A percentile compares a stretch with the other conserved stretches of the same genome.
Conservation (phyloP, 2,797 vertebrate species). For the Pangasius djambal region DNA sequence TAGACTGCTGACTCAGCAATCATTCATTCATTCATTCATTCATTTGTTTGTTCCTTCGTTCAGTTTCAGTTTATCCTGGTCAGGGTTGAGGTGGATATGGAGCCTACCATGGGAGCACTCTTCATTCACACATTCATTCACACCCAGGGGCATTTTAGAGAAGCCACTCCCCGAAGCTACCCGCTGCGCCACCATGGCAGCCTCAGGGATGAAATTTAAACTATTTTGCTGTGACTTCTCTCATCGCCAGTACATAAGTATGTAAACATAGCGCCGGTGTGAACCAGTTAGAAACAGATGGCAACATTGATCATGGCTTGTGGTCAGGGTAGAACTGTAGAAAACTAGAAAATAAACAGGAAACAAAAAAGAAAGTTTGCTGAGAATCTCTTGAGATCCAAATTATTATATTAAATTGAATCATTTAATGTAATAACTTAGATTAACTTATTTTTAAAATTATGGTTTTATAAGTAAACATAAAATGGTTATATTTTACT, state of each 20-base stretch:
- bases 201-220: background rate
- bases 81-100: no score
- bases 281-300: constrained; percentile 2
- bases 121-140: background rate
- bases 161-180: background rate
- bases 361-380: background rate
- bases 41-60: background rate
- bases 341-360: background rate
- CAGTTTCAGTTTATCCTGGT: background rate
- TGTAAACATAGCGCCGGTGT: background rate
- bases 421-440: background rate
- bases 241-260: background rate
- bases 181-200: background rate
- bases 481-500: background rate
- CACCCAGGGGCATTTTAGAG: background rate
- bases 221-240: background rate
- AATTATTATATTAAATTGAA: background rate
- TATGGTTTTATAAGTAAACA: background rate
- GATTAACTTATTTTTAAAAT: background rate
- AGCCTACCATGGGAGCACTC: background rate
- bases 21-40: background rate
- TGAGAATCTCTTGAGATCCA: background rate
- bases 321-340: background rate
- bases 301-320: background rate
- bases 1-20: background rate